These are phyloP conservation scores for Halictus rubicundus DNA, from an alignment of 1,140 invertebrate genomes.

Conservation along the genomic window DNA sequence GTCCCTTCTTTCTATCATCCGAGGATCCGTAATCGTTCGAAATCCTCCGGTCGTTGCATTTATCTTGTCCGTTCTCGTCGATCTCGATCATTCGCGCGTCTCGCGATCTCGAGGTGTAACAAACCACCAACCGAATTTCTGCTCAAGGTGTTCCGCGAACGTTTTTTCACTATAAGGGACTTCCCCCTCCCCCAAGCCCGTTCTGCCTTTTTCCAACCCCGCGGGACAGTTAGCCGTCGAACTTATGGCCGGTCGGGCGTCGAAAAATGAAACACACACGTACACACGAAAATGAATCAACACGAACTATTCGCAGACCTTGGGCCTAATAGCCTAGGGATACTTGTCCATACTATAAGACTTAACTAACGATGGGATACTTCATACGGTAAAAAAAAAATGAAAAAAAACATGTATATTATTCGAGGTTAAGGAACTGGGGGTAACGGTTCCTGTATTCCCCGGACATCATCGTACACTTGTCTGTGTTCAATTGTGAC, in stretches of 20 bases:
- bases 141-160: constrained; percentile 17
- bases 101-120: not conserved
- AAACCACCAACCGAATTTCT: constrained; percentile 2
- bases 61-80: constrained; percentile 3
- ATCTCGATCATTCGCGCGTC: not conserved
- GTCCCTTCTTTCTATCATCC: not conserved
- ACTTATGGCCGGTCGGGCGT: not conserved
- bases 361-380: constrained; percentile 79
- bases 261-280: constrained; percentile 22
- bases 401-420: constrained; percentile 76
- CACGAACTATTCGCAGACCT: constrained; percentile 69
- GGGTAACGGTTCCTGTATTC: constrained; percentile 77
- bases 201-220: not conserved
- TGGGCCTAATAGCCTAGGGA: constrained; percentile 76
- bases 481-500: constrained; percentile 68
- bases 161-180: not conserved
- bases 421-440: constrained; percentile 74
- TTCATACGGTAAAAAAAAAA: constrained; percentile 69
- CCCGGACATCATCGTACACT: constrained; percentile 71
- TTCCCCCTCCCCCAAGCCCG: not conserved
- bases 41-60: constrained; percentile 37
- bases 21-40: not conserved
- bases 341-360: constrained; percentile 81
- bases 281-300: constrained; percentile 58
- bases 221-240: not conserved